Evolutionary conservation across 2,888 invertebrate genomes (phyloP).

Genomic region (Dicroscelio sp.): DNA sequence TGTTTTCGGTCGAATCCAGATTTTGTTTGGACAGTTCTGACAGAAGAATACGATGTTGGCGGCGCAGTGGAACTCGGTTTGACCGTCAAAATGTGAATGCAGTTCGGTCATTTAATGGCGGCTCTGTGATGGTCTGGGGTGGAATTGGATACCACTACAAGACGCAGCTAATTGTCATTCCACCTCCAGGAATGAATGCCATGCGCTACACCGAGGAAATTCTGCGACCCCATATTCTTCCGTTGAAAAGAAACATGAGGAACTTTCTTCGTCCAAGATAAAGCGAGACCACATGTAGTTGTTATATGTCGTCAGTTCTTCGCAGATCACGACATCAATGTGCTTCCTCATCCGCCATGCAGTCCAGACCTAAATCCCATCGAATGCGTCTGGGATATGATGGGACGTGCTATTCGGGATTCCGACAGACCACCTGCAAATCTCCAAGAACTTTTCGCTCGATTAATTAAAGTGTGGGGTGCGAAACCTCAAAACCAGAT

Average conservation of each 20-base stretch:
- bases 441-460: not conserved
- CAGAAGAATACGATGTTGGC: not conserved
- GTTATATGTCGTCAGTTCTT: not conserved
- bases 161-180: not conserved
- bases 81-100: not conserved
- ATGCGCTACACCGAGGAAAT: not conserved
- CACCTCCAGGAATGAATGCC: not conserved
- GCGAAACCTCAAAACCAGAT: not conserved
- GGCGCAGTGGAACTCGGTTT: not conserved
- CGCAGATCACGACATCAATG: not conserved
- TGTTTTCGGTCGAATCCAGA: not conserved
- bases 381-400: conserved; percentile 14
- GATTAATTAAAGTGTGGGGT: not conserved
- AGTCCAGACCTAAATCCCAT: conserved; percentile 27
- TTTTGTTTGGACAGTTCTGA: not conserved
- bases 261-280: not conserved
- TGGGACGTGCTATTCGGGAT: not conserved
- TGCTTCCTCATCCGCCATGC: not conserved
- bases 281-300: not conserved
- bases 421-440: not conserved
- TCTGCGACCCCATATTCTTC: not conserved
- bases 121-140: no score
- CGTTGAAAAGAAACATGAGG: not conserved
- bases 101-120: not conserved
- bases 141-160: not conserved